These are phyloP conservation scores for Steatornis caripensis DNA, from an alignment of 2,113 vertebrate species.

Conservation along the genomic window DNA sequence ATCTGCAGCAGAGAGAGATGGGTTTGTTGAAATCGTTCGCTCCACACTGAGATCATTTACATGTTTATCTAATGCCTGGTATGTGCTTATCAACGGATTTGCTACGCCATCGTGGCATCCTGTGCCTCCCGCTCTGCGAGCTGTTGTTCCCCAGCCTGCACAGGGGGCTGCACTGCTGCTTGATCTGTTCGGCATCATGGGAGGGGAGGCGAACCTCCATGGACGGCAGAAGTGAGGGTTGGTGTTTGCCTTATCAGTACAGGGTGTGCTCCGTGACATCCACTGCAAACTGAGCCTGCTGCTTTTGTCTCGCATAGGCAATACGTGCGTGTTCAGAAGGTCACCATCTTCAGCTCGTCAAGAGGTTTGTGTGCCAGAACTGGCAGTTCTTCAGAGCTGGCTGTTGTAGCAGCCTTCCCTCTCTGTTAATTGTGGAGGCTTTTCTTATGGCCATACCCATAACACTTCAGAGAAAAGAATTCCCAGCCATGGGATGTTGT, in stretches of 20 bases:
- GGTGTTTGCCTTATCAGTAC: background rate
- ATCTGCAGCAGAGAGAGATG: background rate
- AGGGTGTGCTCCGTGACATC: background rate
- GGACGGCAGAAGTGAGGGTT: background rate
- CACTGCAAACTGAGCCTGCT: background rate
- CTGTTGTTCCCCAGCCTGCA: background rate
- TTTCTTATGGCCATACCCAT: background rate
- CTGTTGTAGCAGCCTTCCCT: background rate
- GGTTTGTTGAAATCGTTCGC: background rate
- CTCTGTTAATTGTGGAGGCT: background rate
- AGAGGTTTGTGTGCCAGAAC: background rate
- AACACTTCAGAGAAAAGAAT: background rate
- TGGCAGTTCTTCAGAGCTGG: background rate
- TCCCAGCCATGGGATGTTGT: background rate
- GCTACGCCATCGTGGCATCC: fast-evolving
- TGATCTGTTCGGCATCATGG: background rate
- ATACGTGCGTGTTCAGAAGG: fast-evolving
- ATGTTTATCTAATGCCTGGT: background rate
- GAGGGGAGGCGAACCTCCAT: background rate
- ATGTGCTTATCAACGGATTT: background rate
- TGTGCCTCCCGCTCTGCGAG: fast-evolving
- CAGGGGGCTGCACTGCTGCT: background rate
- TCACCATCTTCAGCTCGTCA: background rate
- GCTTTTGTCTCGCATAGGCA: background rate
- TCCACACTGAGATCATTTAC: background rate